These are phyloP conservation scores for Calcarius lapponicus DNA, from an alignment of 2,797 vertebrate genomes.

Conservation along the genomic window DNA sequence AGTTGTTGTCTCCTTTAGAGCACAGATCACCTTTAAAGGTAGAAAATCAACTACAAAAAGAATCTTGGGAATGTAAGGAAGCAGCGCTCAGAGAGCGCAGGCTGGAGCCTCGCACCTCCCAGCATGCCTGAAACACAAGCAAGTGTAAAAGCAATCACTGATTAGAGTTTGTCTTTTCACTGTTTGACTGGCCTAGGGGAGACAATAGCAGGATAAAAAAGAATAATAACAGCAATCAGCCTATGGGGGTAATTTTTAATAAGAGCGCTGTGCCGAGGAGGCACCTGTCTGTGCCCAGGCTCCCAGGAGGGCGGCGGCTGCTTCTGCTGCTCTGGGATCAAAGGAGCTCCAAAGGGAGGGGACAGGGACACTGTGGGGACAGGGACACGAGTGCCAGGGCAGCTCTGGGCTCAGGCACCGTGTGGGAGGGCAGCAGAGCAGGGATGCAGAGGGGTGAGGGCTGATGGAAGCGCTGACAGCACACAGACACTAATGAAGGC, in stretches of 20 bases:
- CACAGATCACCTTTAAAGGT: neutral
- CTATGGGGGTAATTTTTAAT: slow-evolving; percentile 38
- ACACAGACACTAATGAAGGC: neutral
- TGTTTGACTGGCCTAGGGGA: slow-evolving; percentile 37
- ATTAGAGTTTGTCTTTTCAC: neutral
- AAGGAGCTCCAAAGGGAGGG: neutral
- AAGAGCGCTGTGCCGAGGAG: neutral
- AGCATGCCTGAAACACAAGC: slow-evolving; percentile 20
- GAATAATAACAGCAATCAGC: slow-evolving; percentile 42
- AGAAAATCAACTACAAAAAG: neutral
- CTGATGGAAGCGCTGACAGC: neutral
- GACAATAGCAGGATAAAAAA: slow-evolving; percentile 21
- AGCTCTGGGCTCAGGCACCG: neutral
- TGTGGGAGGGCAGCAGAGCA: neutral
- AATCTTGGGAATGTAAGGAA: neutral
- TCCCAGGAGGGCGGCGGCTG: neutral
- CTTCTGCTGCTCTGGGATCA: neutral
- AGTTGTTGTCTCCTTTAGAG: neutral
- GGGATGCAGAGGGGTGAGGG: neutral
- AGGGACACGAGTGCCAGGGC: neutral
- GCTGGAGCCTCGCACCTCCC: neutral
- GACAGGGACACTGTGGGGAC: neutral
- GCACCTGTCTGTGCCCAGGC: neutral
- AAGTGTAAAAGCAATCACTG: slow-evolving; percentile 29
- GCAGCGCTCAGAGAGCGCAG: neutral